Evolutionary conservation across 2,113 vertebrate genomes (phyloP).

Genomic region (Peromyscus maniculatus): DNA sequence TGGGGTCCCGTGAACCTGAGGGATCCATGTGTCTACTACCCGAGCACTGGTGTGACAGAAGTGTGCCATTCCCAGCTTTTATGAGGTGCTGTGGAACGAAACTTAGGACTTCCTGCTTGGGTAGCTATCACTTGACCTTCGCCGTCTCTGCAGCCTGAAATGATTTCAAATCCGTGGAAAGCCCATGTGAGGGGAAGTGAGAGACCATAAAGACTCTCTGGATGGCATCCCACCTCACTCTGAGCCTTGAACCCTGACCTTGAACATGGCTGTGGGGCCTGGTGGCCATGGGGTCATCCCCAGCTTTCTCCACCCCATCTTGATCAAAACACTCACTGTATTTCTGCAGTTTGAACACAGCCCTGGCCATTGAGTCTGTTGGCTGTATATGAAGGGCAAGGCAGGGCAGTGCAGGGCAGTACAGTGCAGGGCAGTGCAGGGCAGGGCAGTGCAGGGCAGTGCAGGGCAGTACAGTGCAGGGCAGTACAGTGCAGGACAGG

Average conservation of each 20-base stretch:
- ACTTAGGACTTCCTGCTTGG: not conserved
- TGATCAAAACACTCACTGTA: not conserved
- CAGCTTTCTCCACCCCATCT: not conserved
- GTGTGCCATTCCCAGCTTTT: not conserved
- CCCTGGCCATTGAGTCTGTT: not conserved
- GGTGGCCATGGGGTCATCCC: accelerated
- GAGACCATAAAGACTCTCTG: not conserved
- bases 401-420: not conserved
- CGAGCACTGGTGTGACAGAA: not conserved
- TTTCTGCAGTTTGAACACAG: too few relatives aligned
- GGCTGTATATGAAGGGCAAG: not conserved
- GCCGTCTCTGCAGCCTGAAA: not conserved
- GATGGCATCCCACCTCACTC: not conserved
- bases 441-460: too few relatives aligned
- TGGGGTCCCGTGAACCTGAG: not conserved
- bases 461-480: too few relatives aligned
- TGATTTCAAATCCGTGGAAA: not conserved
- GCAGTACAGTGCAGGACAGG: too few relatives aligned
- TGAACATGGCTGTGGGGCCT: not conserved
- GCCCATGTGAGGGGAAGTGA: not conserved
- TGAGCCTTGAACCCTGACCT: not conserved
- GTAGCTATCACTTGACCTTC: not conserved
- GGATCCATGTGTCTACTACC: too few relatives aligned
- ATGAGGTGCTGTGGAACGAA: not conserved
- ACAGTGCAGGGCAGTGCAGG: not conserved